Percentiles rank a stretch among this genome's conserved stretches.
Evolutionary conservation across 2,888 invertebrate genomes (phyloP).

Genomic region (Stictocephala bisonia): DNA sequence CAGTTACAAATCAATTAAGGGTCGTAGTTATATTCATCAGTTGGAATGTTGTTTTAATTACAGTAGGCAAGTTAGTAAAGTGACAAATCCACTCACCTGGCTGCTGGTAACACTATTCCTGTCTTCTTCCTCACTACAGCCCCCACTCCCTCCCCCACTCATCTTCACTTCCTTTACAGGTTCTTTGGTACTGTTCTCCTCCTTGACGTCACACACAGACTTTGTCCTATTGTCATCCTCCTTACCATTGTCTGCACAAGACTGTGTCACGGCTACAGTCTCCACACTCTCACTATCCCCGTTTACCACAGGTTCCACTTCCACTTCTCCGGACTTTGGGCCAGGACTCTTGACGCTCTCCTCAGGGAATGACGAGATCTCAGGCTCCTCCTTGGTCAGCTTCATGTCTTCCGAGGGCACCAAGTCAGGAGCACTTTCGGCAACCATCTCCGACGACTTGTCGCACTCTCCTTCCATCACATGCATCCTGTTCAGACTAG

Average conservation of each 20-base stretch:
- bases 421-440: constrained; percentile 44
- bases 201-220: constrained; percentile 60
- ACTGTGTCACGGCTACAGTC: not conserved
- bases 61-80: not conserved
- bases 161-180: constrained; percentile 42
- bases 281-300: constrained; percentile 34
- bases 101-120: constrained; percentile 46
- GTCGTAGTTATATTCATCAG: too few species aligned
- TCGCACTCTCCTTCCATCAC: constrained; percentile 69
- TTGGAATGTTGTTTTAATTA: too few species aligned
- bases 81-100: constrained; percentile 29
- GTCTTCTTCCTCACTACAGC: constrained; percentile 49
- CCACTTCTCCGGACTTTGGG: not conserved
- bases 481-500: constrained; percentile 72
- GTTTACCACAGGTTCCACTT: constrained; percentile 27
- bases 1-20: too few species aligned
- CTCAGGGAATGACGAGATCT: not conserved
- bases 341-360: not conserved
- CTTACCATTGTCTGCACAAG: constrained; percentile 61
- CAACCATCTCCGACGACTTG: constrained; percentile 49
- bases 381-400: constrained; percentile 18
- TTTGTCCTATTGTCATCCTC: constrained; percentile 57
- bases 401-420: constrained; percentile 22
- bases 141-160: constrained; percentile 54
- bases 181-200: constrained; percentile 52